Percentiles rank a stretch among this genome's conserved stretches.
These are phyloP conservation scores for Busseola fusca DNA, from an alignment of 2,888 invertebrate species.

Conservation along the genomic window DNA sequence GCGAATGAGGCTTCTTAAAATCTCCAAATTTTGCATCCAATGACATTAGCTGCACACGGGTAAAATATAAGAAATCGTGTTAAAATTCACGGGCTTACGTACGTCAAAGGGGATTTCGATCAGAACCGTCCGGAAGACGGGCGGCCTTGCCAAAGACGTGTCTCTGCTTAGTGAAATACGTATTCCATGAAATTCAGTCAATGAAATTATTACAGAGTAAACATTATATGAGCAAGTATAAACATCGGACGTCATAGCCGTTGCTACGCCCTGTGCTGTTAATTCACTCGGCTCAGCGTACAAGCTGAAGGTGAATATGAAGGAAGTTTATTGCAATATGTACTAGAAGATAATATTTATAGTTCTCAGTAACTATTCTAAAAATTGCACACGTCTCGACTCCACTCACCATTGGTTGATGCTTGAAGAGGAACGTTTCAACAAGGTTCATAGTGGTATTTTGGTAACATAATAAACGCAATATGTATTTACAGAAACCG, in stretches of 20 bases:
- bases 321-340: slow-evolving; percentile 84
- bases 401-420: slow-evolving; percentile 60
- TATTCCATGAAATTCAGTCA: slow-evolving; percentile 79
- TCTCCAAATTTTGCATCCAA: slow-evolving; percentile 59
- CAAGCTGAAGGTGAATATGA: slow-evolving; percentile 80
- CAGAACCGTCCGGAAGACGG: slow-evolving; percentile 48
- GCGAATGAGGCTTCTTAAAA: slow-evolving; percentile 51
- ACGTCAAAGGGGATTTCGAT: slow-evolving; percentile 49
- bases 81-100: slow-evolving; percentile 59
- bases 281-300: slow-evolving; percentile 78
- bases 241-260: slow-evolving; percentile 80
- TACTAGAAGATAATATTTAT: slow-evolving; percentile 84
- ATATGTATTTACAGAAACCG: slow-evolving; percentile 61
- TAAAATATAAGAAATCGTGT: slow-evolving; percentile 46
- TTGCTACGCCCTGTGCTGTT: slow-evolving; percentile 78
- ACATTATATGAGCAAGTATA: slow-evolving; percentile 82
- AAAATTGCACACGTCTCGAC: slow-evolving; percentile 80
- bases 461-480: slow-evolving; percentile 62
- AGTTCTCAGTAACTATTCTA: slow-evolving; percentile 80
- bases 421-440: slow-evolving; percentile 59
- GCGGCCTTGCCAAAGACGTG: slow-evolving; percentile 52
- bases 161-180: slow-evolving; percentile 52
- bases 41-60: slow-evolving; percentile 49
- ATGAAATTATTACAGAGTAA: slow-evolving; percentile 85
- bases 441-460: slow-evolving; percentile 60